phyloP scores from a whole-genome alignment of 2,888 invertebrate genomes.

The Oligia strigilis region DNA sequence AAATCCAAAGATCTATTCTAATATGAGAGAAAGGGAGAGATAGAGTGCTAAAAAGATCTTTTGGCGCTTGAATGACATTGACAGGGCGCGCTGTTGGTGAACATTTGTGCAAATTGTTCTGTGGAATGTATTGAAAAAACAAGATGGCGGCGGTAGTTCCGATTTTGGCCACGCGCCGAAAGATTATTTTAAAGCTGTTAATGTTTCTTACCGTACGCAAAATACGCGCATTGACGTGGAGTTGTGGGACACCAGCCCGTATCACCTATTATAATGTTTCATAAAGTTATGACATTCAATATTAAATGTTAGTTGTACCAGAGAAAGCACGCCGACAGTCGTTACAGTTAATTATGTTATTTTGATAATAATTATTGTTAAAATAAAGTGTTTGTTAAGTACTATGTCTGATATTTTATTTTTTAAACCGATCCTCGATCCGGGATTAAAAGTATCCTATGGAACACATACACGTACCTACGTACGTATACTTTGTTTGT shows the following conservation, averaged over 20 bases:
- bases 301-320: conserved; percentile 60
- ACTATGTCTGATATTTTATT: conserved; percentile 75
- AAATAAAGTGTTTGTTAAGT: conserved; percentile 89
- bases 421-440: background rate
- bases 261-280: background rate
- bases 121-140: background rate
- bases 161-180: background rate
- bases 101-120: background rate
- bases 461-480: too few relatives aligned
- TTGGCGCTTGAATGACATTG: background rate
- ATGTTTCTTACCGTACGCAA: background rate
- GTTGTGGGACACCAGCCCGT: too few relatives aligned
- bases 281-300: conserved; percentile 59
- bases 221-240: too few relatives aligned
- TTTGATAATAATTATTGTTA: conserved; percentile 88
- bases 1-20: background rate
- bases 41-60: background rate
- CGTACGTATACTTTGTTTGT: too few relatives aligned
- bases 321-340: conserved; percentile 75
- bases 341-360: conserved; percentile 82
- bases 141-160: background rate
- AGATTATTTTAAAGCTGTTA: background rate
- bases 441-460: too few relatives aligned
- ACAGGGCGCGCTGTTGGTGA: background rate
- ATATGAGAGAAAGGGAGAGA: background rate